Percentiles rank a stretch among this genome's conserved stretches.
These are phyloP conservation scores for Thumatha senex DNA, from an alignment of 2,888 invertebrate species.

Conservation along the genomic window DNA sequence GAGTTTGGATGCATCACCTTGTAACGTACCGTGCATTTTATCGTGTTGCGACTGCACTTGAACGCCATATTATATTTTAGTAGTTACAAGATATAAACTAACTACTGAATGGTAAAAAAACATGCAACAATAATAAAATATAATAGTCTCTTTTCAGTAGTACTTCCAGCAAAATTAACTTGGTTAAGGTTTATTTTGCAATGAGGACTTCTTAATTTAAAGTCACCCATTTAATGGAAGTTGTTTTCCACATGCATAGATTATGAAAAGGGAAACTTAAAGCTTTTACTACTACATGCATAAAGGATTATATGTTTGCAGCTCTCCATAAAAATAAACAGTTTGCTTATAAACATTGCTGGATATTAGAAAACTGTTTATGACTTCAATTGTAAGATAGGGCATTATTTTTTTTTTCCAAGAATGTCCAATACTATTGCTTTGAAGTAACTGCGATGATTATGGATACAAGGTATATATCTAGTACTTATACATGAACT, in stretches of 20 bases:
- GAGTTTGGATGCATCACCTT: conserved; percentile 37
- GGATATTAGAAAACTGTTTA: too few relatives aligned
- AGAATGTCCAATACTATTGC: conserved; percentile 5
- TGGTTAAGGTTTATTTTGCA: not conserved
- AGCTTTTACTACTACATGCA: conserved; percentile 35
- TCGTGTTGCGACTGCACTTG: conserved; percentile 20
- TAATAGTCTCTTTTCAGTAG: not conserved
- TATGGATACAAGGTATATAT: conserved; percentile 29
- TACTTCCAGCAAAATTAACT: not conserved
- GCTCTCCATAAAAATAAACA: conserved; percentile 8
- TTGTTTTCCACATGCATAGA: conserved; percentile 36
- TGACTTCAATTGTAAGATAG: too few relatives aligned
- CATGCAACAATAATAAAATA: conserved; percentile 43
- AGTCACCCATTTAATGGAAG: not conserved
- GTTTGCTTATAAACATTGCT: not conserved
- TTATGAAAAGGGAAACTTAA: conserved; percentile 34
- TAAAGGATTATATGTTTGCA: not conserved
- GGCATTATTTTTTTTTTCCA: not conserved
- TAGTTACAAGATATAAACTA: conserved; percentile 41
- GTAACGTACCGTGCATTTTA: conserved; percentile 33
- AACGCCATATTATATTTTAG: conserved; percentile 24
- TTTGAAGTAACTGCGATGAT: conserved; percentile 6
- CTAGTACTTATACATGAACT: conserved; percentile 51
- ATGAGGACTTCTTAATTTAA: not conserved
- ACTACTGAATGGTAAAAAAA: conserved; percentile 35